These are phyloP conservation scores for Geothlypis trichas DNA, from an alignment of 2,113 vertebrate species.

Conservation along the genomic window DNA sequence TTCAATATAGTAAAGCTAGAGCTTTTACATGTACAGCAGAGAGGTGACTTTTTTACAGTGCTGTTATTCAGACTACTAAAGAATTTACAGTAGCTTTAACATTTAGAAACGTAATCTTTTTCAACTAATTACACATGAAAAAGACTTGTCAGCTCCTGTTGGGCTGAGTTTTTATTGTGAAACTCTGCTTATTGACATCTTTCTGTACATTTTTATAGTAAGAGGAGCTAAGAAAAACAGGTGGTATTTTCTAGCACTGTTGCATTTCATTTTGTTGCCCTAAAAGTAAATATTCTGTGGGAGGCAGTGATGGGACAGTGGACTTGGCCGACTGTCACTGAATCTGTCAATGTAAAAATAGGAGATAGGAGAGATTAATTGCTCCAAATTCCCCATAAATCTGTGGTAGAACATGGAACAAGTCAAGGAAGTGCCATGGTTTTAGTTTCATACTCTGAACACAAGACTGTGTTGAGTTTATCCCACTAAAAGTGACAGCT, in stretches of 20 bases:
- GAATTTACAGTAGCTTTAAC: not conserved
- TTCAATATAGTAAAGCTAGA: not conserved
- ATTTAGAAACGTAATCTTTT: not conserved
- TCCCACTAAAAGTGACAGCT: not conserved
- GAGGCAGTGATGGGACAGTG: not conserved
- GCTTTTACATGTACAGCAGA: accelerated
- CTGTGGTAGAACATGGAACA: not conserved
- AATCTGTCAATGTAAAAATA: not conserved
- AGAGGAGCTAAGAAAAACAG: not conserved
- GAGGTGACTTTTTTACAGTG: not conserved
- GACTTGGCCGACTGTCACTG: not conserved
- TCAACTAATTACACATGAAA: not conserved
- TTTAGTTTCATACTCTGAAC: not conserved
- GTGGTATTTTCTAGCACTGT: not conserved
- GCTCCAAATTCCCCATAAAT: not conserved
- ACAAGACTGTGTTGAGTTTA: not conserved
- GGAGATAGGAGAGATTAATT: not conserved
- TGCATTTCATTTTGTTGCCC: not conserved
- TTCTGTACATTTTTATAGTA: not conserved
- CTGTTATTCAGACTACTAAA: not conserved
- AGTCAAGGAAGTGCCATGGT: not conserved
- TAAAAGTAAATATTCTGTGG: not conserved
- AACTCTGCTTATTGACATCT: not conserved
- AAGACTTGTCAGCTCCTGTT: not conserved
- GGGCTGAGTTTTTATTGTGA: not conserved